phyloP scores from a whole-genome alignment of 2,888 invertebrate species.

The Pollenia griseotomentosa region DNA sequence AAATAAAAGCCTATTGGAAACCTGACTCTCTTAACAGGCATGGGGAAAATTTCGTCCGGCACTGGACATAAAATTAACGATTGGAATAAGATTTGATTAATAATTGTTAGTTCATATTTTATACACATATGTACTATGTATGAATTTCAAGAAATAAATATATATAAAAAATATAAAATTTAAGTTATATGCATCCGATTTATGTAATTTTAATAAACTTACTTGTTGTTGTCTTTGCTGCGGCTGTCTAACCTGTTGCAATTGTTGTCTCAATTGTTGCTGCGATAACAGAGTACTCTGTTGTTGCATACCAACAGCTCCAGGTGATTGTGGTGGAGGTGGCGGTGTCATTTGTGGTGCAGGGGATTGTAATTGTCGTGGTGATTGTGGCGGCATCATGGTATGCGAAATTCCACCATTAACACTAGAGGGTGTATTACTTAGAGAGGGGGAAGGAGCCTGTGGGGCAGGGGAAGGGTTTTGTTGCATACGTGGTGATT shows the following conservation, averaged over 20 bases:
- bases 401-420: conserved; percentile 73
- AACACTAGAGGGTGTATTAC: conserved; percentile 75
- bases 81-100: too few species aligned
- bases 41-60: too few species aligned
- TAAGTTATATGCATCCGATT: too few species aligned
- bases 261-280: conserved; percentile 81
- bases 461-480: conserved; percentile 82
- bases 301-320: conserved; percentile 60
- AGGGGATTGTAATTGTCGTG: conserved; percentile 82
- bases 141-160: too few species aligned
- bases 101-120: too few species aligned
- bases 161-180: too few species aligned
- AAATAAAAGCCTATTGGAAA: too few species aligned
- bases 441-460: conserved; percentile 80
- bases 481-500: conserved; percentile 82
- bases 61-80: too few species aligned
- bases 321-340: conserved; percentile 81
- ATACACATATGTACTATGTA: too few species aligned
- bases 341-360: conserved; percentile 84
- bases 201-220: conserved; percentile 13
- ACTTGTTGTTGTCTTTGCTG: conserved; percentile 72
- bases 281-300: conserved; percentile 76
- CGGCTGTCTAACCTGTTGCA: conserved; percentile 78
- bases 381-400: conserved; percentile 82
- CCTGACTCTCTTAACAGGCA: too few species aligned